A percentile compares a stretch with the other conserved stretches of the same genome.
phyloP scores from a whole-genome alignment of 2,797 vertebrate species.

The Rhynchonycteris naso region DNA sequence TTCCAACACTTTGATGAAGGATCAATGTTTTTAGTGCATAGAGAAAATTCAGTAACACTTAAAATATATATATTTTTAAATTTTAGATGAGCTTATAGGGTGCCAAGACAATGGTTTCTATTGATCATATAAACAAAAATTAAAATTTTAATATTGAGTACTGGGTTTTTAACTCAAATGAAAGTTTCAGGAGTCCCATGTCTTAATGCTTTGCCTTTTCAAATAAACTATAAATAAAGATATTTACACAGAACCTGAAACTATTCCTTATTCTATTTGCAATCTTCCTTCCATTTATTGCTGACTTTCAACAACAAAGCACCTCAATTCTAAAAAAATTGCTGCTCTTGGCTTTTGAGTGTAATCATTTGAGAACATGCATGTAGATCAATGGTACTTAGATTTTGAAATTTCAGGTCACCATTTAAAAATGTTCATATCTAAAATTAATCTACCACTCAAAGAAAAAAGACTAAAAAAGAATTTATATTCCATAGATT shows the following conservation, averaged over 20 bases:
- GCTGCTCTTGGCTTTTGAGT: background rate
- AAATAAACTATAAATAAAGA: conserved; percentile 8
- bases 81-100: background rate
- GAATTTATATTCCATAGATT: background rate
- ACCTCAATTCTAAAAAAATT: conserved; percentile 6
- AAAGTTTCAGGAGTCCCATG: background rate
- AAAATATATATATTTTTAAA: background rate
- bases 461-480: conserved; percentile 5
- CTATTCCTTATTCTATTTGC: background rate
- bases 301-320: background rate
- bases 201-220: background rate
- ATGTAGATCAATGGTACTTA: background rate
- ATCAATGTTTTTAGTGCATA: background rate
- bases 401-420: background rate
- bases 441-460: conserved; percentile 25
- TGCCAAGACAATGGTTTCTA: conserved; percentile 19
- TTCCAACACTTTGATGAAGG: background rate
- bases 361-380: background rate
- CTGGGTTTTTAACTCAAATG: background rate
- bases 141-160: background rate
- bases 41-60: background rate
- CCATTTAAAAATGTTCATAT: conserved; percentile 10
- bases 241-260: background rate
- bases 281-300: background rate
- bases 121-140: background rate